Percentiles rank a stretch among this genome's conserved stretches.
These are phyloP conservation scores for Agrochola macilenta DNA, from an alignment of 2,888 invertebrate genomes.

Conservation along the genomic window DNA sequence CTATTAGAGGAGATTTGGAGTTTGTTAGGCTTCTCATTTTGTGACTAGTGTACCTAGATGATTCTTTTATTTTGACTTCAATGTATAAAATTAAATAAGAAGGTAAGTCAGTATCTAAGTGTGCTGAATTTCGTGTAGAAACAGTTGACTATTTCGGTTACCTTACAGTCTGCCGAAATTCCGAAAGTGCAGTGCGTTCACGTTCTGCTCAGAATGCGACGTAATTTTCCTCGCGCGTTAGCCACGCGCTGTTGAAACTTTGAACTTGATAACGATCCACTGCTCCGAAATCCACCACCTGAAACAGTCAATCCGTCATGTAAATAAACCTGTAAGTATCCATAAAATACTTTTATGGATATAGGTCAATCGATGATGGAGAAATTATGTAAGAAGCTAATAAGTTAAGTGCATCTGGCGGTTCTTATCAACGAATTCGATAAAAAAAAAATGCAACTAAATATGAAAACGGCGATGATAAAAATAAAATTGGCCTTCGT, in stretches of 20 bases:
- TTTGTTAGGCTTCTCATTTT: slow-evolving; percentile 35
- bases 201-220: slow-evolving; percentile 3
- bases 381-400: neutral
- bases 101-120: neutral
- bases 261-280: slow-evolving; percentile 44
- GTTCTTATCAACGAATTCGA: neutral
- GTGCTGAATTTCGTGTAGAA: neutral
- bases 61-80: slow-evolving; percentile 12
- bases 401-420: neutral
- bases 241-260: slow-evolving; percentile 32
- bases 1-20: slow-evolving; percentile 35
- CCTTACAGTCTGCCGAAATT: slow-evolving; percentile 5
- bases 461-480: slow-evolving; percentile 16
- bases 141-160: neutral
- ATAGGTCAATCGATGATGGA: neutral
- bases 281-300: slow-evolving; percentile 45
- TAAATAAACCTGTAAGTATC: slow-evolving; percentile 13
- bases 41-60: slow-evolving; percentile 24
- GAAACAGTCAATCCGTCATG: slow-evolving; percentile 35
- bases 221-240: slow-evolving; percentile 8
- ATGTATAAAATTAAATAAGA: neutral
- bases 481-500: neutral
- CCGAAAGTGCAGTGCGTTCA: slow-evolving; percentile 19
- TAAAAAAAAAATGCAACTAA: neutral
- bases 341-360: neutral